phyloP scores from a whole-genome alignment of 2,797 vertebrate genomes.

The Pelochelys cantorii region DNA sequence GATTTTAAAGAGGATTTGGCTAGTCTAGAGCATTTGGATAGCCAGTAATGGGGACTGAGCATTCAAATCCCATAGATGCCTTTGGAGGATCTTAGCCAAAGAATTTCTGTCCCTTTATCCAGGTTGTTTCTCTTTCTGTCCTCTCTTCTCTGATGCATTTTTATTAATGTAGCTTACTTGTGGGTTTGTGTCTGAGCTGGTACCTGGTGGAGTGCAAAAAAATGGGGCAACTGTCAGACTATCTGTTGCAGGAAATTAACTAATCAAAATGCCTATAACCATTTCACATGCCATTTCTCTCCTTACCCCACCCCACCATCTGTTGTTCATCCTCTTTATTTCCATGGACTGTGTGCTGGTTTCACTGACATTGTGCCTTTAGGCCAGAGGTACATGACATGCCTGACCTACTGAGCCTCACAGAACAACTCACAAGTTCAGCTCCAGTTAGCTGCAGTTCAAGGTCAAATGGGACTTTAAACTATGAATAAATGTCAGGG shows the following conservation, averaged over 20 bases:
- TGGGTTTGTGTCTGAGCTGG: background rate
- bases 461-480: slow-evolving; percentile 73
- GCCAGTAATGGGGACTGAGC: background rate
- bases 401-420: background rate
- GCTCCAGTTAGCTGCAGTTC: slow-evolving; percentile 56
- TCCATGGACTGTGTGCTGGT: accelerated
- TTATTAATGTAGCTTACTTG: background rate
- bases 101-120: background rate
- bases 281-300: accelerated
- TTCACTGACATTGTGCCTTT: accelerated
- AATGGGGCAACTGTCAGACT: background rate
- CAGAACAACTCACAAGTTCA: slow-evolving; percentile 8
- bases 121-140: background rate
- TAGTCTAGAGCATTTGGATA: background rate
- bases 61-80: background rate
- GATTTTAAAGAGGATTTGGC: background rate
- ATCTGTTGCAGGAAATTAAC: background rate
- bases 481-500: slow-evolving; percentile 69
- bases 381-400: background rate
- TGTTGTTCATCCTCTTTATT: background rate
- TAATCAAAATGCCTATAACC: background rate
- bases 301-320: background rate
- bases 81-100: background rate
- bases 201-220: background rate
- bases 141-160: background rate